These are phyloP conservation scores for Heliopora coerulea DNA, from an alignment of 92 coral and sea anemone species.

Conservation along the genomic window DNA sequence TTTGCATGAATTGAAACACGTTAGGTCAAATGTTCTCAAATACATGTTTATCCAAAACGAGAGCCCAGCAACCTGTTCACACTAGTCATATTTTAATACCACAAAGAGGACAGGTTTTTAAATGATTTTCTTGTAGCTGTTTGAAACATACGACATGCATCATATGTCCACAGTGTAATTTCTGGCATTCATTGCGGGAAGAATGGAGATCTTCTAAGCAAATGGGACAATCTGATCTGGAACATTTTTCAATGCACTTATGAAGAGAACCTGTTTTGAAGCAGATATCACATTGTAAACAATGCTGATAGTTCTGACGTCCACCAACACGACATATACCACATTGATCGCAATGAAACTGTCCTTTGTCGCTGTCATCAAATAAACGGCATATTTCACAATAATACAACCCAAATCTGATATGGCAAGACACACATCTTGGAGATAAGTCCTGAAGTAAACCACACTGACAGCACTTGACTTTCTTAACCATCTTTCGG, in stretches of 20 bases:
- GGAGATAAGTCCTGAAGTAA: slow-evolving; percentile 62
- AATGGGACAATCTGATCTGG: slow-evolving; percentile 86
- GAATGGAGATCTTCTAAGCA: slow-evolving; percentile 85
- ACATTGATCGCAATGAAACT: slow-evolving; percentile 87
- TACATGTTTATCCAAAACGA: too few relatives aligned
- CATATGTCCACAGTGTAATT: slow-evolving; percentile 84
- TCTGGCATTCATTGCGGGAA: slow-evolving; percentile 81
- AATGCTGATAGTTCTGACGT: slow-evolving; percentile 78
- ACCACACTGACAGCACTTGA: slow-evolving; percentile 80
- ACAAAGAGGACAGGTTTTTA: slow-evolving; percentile 10
- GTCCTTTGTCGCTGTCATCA: slow-evolving; percentile 91
- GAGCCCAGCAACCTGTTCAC: too few relatives aligned
- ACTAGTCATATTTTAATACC: too few relatives aligned
- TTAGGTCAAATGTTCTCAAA: too few relatives aligned
- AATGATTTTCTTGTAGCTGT: slow-evolving; percentile 4
- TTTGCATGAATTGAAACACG: too few relatives aligned
- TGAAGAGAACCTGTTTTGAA: slow-evolving; percentile 61
- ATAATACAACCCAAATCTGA: slow-evolving; percentile 85
- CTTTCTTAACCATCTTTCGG: slow-evolving; percentile 68
- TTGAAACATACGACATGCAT: slow-evolving; percentile 75
- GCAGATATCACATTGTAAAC: slow-evolving; percentile 83
- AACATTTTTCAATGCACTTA: slow-evolving; percentile 78
- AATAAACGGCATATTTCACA: slow-evolving; percentile 81
- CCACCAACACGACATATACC: slow-evolving; percentile 93
- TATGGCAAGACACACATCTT: slow-evolving; percentile 63